Evolutionary conservation across 2,888 invertebrate genomes (phyloP).

Genomic region (Pteria penguin): DNA sequence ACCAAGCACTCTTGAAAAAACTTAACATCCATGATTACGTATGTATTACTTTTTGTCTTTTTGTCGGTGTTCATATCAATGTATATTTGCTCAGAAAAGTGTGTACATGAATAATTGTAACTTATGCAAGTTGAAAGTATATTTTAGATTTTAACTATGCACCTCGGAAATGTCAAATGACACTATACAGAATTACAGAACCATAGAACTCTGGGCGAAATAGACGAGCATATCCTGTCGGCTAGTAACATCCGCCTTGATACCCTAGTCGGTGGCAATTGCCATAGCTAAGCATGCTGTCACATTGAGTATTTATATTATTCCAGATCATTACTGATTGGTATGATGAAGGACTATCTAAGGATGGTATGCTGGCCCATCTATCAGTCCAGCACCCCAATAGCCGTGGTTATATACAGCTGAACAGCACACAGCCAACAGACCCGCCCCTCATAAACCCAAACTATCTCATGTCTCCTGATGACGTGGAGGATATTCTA

Average conservation of each 20-base stretch:
- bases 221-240: too few species aligned
- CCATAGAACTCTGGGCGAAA: too few species aligned
- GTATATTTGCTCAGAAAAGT: too few species aligned
- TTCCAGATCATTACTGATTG: too few species aligned
- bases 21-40: slow-evolving; percentile 13
- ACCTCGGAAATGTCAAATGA: too few species aligned
- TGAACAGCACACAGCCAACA: slow-evolving; percentile 87
- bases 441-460: slow-evolving; percentile 92
- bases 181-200: too few species aligned
- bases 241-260: not conserved
- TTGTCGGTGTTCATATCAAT: too few species aligned
- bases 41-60: too few species aligned
- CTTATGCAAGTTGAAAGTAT: too few species aligned
- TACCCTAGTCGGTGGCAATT: not conserved
- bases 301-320: too few species aligned
- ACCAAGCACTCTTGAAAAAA: not conserved
- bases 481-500: slow-evolving; percentile 82
- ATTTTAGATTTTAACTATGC: too few species aligned
- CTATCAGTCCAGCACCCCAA: slow-evolving; percentile 81
- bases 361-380: slow-evolving; percentile 68
- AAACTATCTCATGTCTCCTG: slow-evolving; percentile 87
- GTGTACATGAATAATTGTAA: too few species aligned
- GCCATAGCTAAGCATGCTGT: not conserved
- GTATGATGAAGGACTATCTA: not conserved
- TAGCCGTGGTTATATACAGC: slow-evolving; percentile 88